A percentile compares a stretch with the other conserved stretches of the same genome.
Evolutionary conservation across 1,140 invertebrate species (phyloP).

Genomic region (Mactra quadrangularis): DNA sequence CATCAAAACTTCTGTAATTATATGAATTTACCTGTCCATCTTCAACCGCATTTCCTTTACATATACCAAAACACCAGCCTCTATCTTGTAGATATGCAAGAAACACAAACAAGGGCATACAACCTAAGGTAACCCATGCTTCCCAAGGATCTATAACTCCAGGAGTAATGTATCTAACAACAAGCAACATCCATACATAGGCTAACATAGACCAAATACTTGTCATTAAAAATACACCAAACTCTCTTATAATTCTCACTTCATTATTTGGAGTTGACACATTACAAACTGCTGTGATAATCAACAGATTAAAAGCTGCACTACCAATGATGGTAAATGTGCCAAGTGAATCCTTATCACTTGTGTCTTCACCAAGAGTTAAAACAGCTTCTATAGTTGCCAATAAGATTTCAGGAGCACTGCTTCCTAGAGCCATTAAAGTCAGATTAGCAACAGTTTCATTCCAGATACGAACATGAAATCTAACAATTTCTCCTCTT

Average conservation of each 20-base stretch:
- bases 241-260: constrained; percentile 82
- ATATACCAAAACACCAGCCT: constrained; percentile 72
- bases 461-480: constrained; percentile 84
- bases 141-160: constrained; percentile 85
- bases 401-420: constrained; percentile 85
- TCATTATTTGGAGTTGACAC: constrained; percentile 73
- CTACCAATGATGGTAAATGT: constrained; percentile 85
- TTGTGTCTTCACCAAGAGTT: constrained; percentile 68
- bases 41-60: constrained; percentile 33
- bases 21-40: constrained; percentile 50
- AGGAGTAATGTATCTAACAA: constrained; percentile 74
- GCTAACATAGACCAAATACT: constrained; percentile 84
- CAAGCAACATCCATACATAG: constrained; percentile 84
- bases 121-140: constrained; percentile 86
- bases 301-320: constrained; percentile 85
- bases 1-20: too few relatives aligned
- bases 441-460: constrained; percentile 86
- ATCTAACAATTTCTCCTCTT: constrained; percentile 73
- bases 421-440: constrained; percentile 85
- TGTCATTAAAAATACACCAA: constrained; percentile 84
- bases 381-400: constrained; percentile 84
- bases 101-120: constrained; percentile 85
- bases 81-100: constrained; percentile 78
- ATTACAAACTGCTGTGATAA: constrained; percentile 83
- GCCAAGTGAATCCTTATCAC: constrained; percentile 82